A percentile compares a stretch with the other conserved stretches of the same genome.
Evolutionary conservation across 2,888 invertebrate species (phyloP).

Genomic region (Ectobius pallidus): DNA sequence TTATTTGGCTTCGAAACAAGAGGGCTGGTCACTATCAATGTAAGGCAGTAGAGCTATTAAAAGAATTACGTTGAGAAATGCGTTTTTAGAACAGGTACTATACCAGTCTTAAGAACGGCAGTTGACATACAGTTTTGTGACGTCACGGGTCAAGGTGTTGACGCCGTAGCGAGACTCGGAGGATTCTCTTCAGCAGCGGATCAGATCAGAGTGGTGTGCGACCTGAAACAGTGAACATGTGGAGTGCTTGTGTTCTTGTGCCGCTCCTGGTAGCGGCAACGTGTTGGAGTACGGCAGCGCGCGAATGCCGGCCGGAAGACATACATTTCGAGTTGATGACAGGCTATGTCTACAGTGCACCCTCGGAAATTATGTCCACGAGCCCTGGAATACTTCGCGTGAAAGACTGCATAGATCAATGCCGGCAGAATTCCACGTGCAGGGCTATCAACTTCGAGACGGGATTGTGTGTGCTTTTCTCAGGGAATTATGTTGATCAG

Average conservation of each 20-base stretch:
- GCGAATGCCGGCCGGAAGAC: conserved; percentile 32
- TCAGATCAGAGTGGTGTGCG: neutral
- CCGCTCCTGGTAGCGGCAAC: neutral
- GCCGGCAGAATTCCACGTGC: conserved; percentile 50
- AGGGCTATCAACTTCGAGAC: conserved; percentile 55
- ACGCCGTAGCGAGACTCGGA: neutral
- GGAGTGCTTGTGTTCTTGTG: neutral
- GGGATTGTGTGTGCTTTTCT: conserved; percentile 54
- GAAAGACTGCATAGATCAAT: conserved; percentile 52
- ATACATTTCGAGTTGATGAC: conserved; percentile 41
- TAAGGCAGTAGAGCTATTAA: neutral
- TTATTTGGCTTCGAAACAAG: no score
- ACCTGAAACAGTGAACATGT: neutral
- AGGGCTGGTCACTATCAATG: no score
- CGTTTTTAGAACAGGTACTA: neutral
- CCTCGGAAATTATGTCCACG: conserved; percentile 57
- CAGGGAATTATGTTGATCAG: conserved; percentile 49
- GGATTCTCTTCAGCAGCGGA: no score
- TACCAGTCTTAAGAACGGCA: neutral
- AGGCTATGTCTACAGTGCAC: conserved; percentile 39
- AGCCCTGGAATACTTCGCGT: conserved; percentile 52
- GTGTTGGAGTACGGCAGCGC: neutral
- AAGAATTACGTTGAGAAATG: neutral
- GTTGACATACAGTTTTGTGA: neutral
- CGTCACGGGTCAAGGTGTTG: conserved; percentile 10